A percentile compares a stretch with the other conserved stretches of the same genome.
These are phyloP conservation scores for Gobionotothen gibberifrons DNA, from an alignment of 2,797 vertebrate genomes.

Conservation along the genomic window DNA sequence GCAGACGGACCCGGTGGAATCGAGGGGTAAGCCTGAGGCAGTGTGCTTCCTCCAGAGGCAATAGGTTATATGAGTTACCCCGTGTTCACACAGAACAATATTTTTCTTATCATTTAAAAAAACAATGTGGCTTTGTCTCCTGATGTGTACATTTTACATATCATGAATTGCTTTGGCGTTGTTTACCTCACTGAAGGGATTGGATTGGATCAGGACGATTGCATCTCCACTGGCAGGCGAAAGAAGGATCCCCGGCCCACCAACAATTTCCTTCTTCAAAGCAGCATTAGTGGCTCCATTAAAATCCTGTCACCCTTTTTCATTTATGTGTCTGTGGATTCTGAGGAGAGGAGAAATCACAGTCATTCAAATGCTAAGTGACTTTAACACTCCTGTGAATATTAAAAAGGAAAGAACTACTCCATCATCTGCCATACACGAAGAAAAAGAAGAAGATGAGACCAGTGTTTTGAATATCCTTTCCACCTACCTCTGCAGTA, in stretches of 20 bases:
- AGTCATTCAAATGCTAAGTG: conserved; percentile 85
- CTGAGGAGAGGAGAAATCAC: conserved; percentile 73
- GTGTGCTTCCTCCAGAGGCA: conserved; percentile 54
- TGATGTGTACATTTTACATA: conserved; percentile 40
- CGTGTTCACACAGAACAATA: conserved; percentile 55
- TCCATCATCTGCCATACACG: conserved; percentile 69
- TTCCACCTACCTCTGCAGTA: conserved; percentile 63
- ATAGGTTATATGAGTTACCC: conserved; percentile 58
- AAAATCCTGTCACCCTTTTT: conserved; percentile 80
- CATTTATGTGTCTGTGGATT: conserved; percentile 72
- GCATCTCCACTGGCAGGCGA: conserved; percentile 57
- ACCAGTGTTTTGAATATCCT: conserved; percentile 70
- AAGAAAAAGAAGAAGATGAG: conserved; percentile 46
- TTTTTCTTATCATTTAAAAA: conserved; percentile 59
- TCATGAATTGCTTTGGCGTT: conserved; percentile 59
- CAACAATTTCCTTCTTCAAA: conserved; percentile 80
- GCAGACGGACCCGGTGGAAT: too few species aligned
- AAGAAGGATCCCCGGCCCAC: conserved; percentile 70
- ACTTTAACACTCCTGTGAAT: conserved; percentile 79
- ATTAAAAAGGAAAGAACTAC: conserved; percentile 70
- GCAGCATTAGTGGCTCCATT: conserved; percentile 84
- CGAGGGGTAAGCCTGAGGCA: conserved; percentile 68
- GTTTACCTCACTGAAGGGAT: conserved; percentile 69
- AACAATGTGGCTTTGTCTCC: conserved; percentile 60
- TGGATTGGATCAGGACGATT: conserved; percentile 67